Conservation (phyloP, 2,113 vertebrate genomes). For the Chrysochloris asiatica region DNA sequence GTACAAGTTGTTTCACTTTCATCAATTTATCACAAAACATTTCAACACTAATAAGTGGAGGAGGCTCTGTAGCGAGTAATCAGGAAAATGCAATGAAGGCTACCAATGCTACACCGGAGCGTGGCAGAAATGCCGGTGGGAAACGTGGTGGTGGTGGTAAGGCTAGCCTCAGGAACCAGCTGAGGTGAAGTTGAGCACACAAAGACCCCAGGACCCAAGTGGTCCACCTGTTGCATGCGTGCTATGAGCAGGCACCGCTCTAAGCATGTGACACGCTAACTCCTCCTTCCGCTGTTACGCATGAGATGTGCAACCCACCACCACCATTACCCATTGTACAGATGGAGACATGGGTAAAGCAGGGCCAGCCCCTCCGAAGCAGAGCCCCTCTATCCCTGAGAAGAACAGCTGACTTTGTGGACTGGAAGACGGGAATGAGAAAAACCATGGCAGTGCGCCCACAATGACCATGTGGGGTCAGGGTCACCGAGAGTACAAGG, state of each 20-base stretch:
- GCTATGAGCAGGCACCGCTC: not conserved
- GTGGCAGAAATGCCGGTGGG: not conserved
- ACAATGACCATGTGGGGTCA: not conserved
- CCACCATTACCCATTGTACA: not conserved
- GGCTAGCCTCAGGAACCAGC: not conserved
- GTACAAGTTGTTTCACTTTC: not conserved
- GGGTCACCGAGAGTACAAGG: not conserved
- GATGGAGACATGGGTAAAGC: too few relatives aligned
- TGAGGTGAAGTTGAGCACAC: not conserved
- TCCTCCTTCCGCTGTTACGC: not conserved
- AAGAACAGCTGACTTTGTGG: not conserved
- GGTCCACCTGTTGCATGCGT: not conserved
- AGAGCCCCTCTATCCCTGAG: not conserved
- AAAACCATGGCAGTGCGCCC: not conserved
- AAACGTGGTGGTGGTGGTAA: not conserved
- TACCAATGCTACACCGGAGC: rapidly evolving
- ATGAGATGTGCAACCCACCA: not conserved
- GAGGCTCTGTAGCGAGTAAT: not conserved
- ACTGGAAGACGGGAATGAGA: not conserved
- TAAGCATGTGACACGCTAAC: not conserved
- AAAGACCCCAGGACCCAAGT: not conserved
- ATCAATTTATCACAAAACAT: not conserved
- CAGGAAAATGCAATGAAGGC: not conserved
- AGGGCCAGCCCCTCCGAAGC: not conserved
- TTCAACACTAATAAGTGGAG: not conserved